Evolutionary conservation across 1,140 invertebrate species (phyloP).

Genomic region (Tribolium madens): DNA sequence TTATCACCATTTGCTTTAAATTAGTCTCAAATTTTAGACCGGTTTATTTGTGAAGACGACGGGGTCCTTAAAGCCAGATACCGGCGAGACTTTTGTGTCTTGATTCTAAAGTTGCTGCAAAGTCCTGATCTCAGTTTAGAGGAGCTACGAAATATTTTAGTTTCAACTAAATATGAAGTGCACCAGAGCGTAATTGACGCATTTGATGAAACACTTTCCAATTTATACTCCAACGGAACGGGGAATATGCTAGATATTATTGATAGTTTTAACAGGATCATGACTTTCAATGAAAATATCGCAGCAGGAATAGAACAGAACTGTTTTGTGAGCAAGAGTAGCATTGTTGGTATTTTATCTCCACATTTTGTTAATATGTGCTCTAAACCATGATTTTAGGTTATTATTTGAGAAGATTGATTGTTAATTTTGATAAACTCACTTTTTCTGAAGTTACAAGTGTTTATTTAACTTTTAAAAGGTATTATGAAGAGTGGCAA

Average conservation of each 20-base stretch:
- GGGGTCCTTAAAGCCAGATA: slow-evolving; percentile 62
- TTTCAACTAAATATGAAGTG: slow-evolving; percentile 69
- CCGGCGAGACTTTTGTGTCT: slow-evolving; percentile 72
- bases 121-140: slow-evolving; percentile 76
- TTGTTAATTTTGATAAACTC: slow-evolving; percentile 84
- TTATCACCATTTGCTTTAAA: slow-evolving; percentile 24
- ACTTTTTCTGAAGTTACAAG: slow-evolving; percentile 83
- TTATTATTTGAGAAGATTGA: slow-evolving; percentile 83
- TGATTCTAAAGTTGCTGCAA: slow-evolving; percentile 74
- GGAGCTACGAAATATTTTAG: slow-evolving; percentile 70
- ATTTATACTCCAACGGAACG: slow-evolving; percentile 70
- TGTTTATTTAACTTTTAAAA: slow-evolving; percentile 75
- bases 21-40: slow-evolving; percentile 51
- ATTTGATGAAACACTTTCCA: slow-evolving; percentile 70
- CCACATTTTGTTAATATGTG: slow-evolving; percentile 66
- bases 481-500: slow-evolving; percentile 71
- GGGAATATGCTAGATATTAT: slow-evolving; percentile 75
- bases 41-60: slow-evolving; percentile 55
- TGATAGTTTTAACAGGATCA: slow-evolving; percentile 68
- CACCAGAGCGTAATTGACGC: slow-evolving; percentile 67
- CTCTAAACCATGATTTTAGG: slow-evolving; percentile 67
- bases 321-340: slow-evolving; percentile 64
- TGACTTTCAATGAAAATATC: slow-evolving; percentile 62
- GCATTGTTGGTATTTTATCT: slow-evolving; percentile 65
- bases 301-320: slow-evolving; percentile 50